Conservation (phyloP, 2,888 invertebrate species). For the Epistrophella euchroma region DNA sequence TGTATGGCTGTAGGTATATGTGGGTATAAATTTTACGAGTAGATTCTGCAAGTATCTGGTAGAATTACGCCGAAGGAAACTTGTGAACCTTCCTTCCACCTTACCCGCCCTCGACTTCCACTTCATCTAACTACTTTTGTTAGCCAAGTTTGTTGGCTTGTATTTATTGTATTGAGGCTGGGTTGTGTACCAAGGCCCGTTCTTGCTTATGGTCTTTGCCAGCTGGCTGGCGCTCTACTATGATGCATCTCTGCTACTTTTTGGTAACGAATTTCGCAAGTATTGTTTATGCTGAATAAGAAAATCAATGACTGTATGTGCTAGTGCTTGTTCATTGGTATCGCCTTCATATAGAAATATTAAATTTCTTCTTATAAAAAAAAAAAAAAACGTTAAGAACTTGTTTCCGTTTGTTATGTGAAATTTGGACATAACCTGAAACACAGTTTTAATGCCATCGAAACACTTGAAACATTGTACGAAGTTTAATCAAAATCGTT, state of each 20-base stretch:
- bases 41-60: conserved; percentile 71
- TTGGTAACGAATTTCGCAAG: conserved; percentile 7
- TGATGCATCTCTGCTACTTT: neutral
- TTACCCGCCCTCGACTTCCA: neutral
- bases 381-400: too few species aligned
- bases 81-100: conserved; percentile 50
- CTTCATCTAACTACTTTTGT: conserved; percentile 29
- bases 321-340: too few species aligned
- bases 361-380: too few species aligned
- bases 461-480: too few species aligned
- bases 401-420: too few species aligned
- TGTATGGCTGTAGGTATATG: conserved; percentile 7
- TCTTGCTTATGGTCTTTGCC: conserved; percentile 67
- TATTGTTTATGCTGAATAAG: neutral
- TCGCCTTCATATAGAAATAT: too few species aligned
- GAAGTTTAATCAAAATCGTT: too few species aligned
- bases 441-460: too few species aligned
- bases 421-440: too few species aligned
- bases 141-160: conserved; percentile 50
- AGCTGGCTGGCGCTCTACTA: conserved; percentile 53
- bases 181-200: conserved; percentile 67
- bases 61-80: conserved; percentile 73
- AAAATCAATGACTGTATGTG: too few species aligned
- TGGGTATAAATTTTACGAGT: conserved; percentile 53
- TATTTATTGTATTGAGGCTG: conserved; percentile 73